A percentile compares a stretch with the other conserved stretches of the same genome.
phyloP scores from a whole-genome alignment of 2,888 invertebrate genomes.

The Pogonocherus hispidulus region DNA sequence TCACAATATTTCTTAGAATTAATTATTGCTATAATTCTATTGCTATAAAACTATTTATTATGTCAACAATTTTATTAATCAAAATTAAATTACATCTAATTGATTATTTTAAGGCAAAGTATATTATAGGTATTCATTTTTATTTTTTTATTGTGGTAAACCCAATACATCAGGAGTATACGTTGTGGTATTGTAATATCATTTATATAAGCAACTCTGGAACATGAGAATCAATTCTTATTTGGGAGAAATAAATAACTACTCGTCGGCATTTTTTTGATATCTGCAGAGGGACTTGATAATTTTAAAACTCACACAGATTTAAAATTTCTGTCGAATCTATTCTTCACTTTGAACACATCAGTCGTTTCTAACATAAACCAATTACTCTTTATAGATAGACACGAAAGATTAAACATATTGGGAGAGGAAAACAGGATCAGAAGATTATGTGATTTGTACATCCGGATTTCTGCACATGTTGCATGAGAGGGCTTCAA shows the following conservation, averaged over 20 bases:
- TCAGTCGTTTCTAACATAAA: neutral
- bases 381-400: constrained; percentile 7
- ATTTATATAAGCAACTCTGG: no score
- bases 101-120: no score
- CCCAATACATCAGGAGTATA: no score
- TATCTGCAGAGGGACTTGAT: constrained; percentile 8
- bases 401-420: neutral
- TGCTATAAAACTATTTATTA: no score
- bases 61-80: no score
- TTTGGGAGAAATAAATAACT: neutral
- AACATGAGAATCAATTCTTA: neutral
- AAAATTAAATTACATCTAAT: no score
- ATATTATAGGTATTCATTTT: no score
- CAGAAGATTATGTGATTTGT: neutral
- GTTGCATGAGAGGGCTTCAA: neutral
- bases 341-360: neutral
- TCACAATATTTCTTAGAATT: no score
- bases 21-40: no score
- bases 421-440: constrained; percentile 6
- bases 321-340: constrained; percentile 5
- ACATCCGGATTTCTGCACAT: neutral
- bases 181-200: no score
- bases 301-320: constrained; percentile 1
- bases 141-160: no score
- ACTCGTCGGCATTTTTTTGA: constrained; percentile 15